Evolutionary conservation across 2,113 vertebrate species (phyloP).

Genomic region (Okapia johnstoni): DNA sequence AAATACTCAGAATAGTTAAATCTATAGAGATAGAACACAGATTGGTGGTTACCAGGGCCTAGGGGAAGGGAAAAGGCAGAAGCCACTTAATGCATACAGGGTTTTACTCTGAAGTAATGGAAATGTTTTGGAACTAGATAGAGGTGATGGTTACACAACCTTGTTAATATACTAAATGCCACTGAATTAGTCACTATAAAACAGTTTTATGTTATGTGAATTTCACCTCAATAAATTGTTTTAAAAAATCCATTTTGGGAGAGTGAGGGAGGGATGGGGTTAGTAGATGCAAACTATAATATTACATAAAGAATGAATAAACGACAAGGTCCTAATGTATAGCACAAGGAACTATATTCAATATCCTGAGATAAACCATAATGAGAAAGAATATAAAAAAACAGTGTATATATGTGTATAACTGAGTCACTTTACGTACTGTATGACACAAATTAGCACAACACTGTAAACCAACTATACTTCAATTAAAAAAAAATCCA

Average conservation of each 20-base stretch:
- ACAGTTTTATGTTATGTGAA: neutral
- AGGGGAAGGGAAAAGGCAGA: no score
- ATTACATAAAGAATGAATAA: neutral
- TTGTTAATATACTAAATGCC: neutral
- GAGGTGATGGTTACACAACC: neutral
- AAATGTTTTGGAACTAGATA: neutral
- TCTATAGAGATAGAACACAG: neutral
- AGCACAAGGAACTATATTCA: neutral
- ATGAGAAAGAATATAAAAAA: neutral
- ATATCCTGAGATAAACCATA: neutral
- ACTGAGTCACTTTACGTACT: neutral
- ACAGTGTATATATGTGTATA: neutral
- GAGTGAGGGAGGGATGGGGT: neutral
- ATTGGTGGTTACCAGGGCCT: neutral
- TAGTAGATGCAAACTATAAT: neutral
- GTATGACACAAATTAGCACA: neutral
- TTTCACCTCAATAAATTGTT: neutral
- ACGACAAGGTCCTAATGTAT: neutral
- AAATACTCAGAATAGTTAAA: neutral
- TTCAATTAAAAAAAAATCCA: neutral
- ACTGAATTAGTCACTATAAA: neutral
- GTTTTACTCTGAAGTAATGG: neutral
- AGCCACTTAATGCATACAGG: neutral
- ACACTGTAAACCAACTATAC: neutral
- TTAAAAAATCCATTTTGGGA: neutral